phyloP scores from a whole-genome alignment of 2,888 invertebrate genomes.

The Cabera pusaria region DNA sequence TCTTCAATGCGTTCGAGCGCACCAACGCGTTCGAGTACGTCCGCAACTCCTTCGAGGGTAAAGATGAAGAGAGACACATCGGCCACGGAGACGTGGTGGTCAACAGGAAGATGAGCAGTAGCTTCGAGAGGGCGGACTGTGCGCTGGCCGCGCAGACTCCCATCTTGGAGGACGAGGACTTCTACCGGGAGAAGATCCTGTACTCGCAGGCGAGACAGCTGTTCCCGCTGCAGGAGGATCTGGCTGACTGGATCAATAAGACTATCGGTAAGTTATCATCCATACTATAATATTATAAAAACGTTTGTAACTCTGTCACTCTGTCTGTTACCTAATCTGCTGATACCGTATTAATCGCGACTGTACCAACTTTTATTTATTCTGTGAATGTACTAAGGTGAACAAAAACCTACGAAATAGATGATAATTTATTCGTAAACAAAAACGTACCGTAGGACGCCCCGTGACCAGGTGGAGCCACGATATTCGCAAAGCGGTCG shows the following conservation, averaged over 20 bases:
- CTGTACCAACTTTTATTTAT: no score
- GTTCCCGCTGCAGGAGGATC: constrained; percentile 92
- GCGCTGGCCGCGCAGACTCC: constrained; percentile 79
- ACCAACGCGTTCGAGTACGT: constrained; percentile 74
- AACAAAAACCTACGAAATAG: no score
- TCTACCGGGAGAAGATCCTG: constrained; percentile 88
- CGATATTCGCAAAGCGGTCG: no score
- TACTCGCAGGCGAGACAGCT: constrained; percentile 91
- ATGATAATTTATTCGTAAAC: no score
- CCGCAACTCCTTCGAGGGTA: constrained; percentile 28
- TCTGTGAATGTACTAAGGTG: no score
- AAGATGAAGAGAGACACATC: constrained; percentile 55
- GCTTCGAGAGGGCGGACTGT: constrained; percentile 75
- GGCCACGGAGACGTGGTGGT: constrained; percentile 72
- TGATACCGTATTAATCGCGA: constrained; percentile 48
- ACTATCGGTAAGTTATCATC: constrained; percentile 86
- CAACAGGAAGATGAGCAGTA: constrained; percentile 72
- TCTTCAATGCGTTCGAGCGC: constrained; percentile 77
- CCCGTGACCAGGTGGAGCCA: no score
- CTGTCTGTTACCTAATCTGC: constrained; percentile 10
- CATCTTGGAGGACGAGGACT: constrained; percentile 84
- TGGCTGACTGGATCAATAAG: constrained; percentile 95
- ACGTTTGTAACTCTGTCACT: no score
- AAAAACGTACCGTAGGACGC: no score
- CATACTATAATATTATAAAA: no score